Base-by-base conservation (phyloP, 2,888 invertebrate genomes). In the Chelonus formosanus region DNA sequence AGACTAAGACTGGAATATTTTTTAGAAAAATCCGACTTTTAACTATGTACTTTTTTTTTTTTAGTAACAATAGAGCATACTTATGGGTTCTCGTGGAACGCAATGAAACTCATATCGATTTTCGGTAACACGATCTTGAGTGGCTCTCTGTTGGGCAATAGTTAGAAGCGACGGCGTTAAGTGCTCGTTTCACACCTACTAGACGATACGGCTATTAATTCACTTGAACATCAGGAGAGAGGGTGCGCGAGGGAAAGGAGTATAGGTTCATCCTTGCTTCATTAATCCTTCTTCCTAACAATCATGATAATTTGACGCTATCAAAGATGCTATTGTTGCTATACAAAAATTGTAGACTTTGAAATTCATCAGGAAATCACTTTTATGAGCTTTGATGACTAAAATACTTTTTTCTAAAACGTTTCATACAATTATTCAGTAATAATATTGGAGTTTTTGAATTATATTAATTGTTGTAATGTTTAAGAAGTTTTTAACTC, bases 121-220 rank as follows among this genome's bases (percentile, higher is more conserved):
- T 83, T 81, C 82, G 74, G 84, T 84, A 84, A 84, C 78, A 74
- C 75, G 82, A 84, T 83, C 83, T 81, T 79, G 76, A 84, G 83
- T 83, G 80, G 82, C 78, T 77, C 78, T 70, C 68, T 73, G 77
- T 80, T 82, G 77, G 78, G 75, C 73, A 81, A 81, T 80, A 80
- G 77, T 76, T 71, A 61, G 58, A 75, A 78, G 78, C 78, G 77
- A 74, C 74, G 72, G 67, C 73, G 78, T 76, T 80, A 80, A 84
- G 84, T 82, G 83, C 78, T 81, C 80, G 78, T 80, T 84, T 82
- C 80, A 79, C 79, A 77, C 75, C 74, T 76, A 70, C 69, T 72
- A 71, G 74, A 73, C 76, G 79, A 82, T 80, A 81, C 76, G 73
- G 77, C 83, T 80, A 82, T 83, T 82, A 82, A 82, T 83, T 82